Evolutionary conservation across 2,113 vertebrate species (phyloP).

Genomic region (Pontoporia blainvillei): DNA sequence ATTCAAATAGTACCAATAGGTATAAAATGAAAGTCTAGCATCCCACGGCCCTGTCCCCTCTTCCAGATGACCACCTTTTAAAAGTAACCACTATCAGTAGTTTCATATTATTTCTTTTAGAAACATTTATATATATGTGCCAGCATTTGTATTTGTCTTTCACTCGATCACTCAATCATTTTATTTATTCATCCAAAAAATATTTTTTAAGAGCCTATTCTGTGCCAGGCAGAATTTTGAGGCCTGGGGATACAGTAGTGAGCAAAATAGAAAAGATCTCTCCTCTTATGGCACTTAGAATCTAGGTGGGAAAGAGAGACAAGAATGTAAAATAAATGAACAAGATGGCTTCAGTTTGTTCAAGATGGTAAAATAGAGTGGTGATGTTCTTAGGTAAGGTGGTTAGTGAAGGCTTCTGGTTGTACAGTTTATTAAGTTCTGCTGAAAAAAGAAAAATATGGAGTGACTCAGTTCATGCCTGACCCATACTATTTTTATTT

Average conservation of each 20-base stretch:
- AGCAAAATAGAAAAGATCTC: not conserved
- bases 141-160: conserved; percentile 11
- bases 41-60: not conserved
- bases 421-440: not conserved
- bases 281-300: not conserved
- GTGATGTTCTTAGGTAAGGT: not conserved
- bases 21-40: not conserved
- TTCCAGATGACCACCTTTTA: not conserved
- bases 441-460: not conserved
- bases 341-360: not conserved
- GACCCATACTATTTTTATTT: conserved; percentile 63
- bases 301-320: not conserved
- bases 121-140: not conserved
- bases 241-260: not conserved
- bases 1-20: not conserved
- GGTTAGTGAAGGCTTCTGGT: not conserved
- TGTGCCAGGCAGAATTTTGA: not conserved
- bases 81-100: not conserved
- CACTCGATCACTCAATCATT: not conserved
- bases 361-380: not conserved
- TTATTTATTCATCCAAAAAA: conserved; percentile 4
- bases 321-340: not conserved
- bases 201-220: not conserved
- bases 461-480: not conserved
- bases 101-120: not conserved